These are phyloP conservation scores for Actenoides hombroni DNA, from an alignment of 2,113 vertebrate species.

Conservation along the genomic window DNA sequence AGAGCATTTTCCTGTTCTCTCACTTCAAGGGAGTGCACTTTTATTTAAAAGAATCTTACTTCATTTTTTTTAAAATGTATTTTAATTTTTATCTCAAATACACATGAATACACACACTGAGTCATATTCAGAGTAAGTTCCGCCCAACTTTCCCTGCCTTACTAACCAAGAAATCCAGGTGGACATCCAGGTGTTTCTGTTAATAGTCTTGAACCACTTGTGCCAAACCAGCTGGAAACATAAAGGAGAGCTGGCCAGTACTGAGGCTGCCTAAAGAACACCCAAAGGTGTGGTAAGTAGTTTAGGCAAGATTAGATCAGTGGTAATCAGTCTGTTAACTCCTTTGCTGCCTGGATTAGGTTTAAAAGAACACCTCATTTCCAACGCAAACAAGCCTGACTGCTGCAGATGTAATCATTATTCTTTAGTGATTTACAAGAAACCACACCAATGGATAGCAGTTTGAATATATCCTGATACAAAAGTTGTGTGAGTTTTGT, in stretches of 20 bases:
- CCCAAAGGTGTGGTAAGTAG: not conserved
- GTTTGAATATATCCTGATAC: not conserved
- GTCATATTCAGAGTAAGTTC: not conserved
- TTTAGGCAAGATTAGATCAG: not conserved
- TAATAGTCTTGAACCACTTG: not conserved
- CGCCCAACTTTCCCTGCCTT: not conserved
- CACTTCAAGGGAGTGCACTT: not conserved
- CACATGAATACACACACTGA: not conserved
- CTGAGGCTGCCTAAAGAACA: not conserved
- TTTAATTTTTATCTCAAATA: not conserved
- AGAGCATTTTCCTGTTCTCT: not conserved
- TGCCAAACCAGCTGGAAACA: not conserved
- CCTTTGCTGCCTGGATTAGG: not conserved
- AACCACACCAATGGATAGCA: not conserved
- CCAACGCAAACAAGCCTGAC: not conserved
- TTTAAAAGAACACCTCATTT: not conserved
- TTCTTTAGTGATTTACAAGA: not conserved
- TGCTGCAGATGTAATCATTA: not conserved
- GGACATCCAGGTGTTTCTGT: not conserved
- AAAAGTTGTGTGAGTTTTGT: not conserved
- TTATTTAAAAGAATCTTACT: not conserved
- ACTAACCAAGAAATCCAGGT: not conserved
- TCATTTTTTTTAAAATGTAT: not conserved
- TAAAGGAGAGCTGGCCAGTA: not conserved
- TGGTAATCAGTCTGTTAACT: not conserved